Conservation (phyloP, 2,888 invertebrate species). For the Perithous albicinctus region DNA sequence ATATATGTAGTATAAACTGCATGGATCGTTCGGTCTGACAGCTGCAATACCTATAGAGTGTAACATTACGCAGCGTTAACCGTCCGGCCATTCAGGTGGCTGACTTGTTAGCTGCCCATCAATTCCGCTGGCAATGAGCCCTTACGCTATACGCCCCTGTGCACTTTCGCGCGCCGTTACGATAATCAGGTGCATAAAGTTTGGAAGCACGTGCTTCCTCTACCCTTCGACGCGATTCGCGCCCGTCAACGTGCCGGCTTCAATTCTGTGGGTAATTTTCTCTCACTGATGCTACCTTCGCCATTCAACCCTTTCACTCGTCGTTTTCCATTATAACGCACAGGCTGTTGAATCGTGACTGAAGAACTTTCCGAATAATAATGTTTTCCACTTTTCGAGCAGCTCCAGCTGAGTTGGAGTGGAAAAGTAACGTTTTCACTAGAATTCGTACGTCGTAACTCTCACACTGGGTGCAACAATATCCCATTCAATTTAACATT, state of each 20-base stretch:
- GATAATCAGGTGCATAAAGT: constrained; percentile 64
- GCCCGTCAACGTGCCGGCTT: constrained; percentile 15
- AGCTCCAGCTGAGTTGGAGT: not conserved
- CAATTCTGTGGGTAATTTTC: constrained; percentile 24
- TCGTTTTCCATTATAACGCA: constrained; percentile 36
- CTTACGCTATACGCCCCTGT: constrained; percentile 40
- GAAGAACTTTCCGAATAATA: constrained; percentile 9
- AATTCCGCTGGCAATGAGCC: constrained; percentile 62
- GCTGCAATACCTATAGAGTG: constrained; percentile 40
- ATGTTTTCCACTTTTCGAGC: constrained; percentile 15
- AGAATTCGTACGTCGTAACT: not conserved
- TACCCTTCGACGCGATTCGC: constrained; percentile 7
- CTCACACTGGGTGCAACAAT: not conserved
- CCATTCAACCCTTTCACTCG: constrained; percentile 6
- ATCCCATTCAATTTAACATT: not conserved
- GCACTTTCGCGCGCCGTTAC: constrained; percentile 38
- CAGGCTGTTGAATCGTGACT: constrained; percentile 16
- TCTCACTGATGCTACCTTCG: not conserved
- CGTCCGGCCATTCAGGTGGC: constrained; percentile 49
- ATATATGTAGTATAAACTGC: not conserved
- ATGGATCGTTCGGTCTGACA: constrained; percentile 38
- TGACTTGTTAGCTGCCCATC: constrained; percentile 56
- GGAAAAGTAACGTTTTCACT: not conserved
- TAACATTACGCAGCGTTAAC: constrained; percentile 57
- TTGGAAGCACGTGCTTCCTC: constrained; percentile 69